These are phyloP conservation scores for Plebejus melissa DNA, from an alignment of 2,888 invertebrate genomes.

Conservation along the genomic window DNA sequence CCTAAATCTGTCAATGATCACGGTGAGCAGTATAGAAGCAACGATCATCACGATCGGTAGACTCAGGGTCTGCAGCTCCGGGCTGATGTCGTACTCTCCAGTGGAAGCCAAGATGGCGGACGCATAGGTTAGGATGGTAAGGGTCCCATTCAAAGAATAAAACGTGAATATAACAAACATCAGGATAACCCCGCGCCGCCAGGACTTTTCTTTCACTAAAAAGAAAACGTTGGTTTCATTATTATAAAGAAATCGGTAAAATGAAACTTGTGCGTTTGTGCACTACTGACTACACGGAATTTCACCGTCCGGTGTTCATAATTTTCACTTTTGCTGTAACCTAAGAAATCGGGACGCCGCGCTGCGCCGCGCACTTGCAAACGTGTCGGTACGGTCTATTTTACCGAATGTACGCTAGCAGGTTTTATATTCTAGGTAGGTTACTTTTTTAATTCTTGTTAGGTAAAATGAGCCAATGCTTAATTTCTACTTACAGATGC, in stretches of 20 bases:
- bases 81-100: slow-evolving; percentile 40
- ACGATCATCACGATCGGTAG: slow-evolving; percentile 47
- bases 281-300: no score
- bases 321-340: no score
- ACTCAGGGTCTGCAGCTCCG: slow-evolving; percentile 46
- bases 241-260: not conserved
- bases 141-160: slow-evolving; percentile 45
- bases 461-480: no score
- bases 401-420: no score
- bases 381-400: no score
- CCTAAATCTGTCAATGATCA: slow-evolving; percentile 37
- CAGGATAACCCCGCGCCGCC: slow-evolving; percentile 46
- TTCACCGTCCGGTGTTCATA: no score
- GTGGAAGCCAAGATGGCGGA: slow-evolving; percentile 43
- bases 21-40: slow-evolving; percentile 43
- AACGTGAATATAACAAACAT: slow-evolving; percentile 40
- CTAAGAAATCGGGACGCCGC: no score
- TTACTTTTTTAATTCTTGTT: no score
- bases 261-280: no score
- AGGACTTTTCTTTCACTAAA: slow-evolving; percentile 47
- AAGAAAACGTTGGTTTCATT: slow-evolving; percentile 23
- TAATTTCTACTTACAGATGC: slow-evolving; percentile 46
- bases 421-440: no score
- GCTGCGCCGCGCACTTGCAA: no score
- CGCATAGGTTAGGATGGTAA: slow-evolving; percentile 47